phyloP scores from a whole-genome alignment of 2,888 invertebrate species.

The Ferdinandea cuprea region DNA sequence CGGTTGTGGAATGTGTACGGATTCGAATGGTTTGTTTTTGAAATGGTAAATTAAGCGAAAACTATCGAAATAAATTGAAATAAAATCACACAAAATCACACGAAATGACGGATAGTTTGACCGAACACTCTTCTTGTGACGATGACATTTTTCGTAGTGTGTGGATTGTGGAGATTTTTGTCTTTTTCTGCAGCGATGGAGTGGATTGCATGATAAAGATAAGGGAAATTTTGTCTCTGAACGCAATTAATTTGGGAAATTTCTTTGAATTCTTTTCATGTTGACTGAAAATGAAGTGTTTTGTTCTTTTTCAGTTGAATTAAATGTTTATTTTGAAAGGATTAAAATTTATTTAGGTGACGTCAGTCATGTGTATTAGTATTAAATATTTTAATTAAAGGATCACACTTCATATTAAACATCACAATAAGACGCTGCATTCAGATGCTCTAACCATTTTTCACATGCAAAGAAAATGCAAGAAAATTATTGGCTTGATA shows the following conservation, averaged over 20 bases:
- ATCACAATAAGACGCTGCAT: too few relatives aligned
- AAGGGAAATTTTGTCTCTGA: constrained; percentile 55
- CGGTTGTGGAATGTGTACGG: constrained; percentile 59
- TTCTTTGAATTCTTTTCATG: constrained; percentile 18
- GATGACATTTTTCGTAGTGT: constrained; percentile 76
- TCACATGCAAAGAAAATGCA: too few relatives aligned
- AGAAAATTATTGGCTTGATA: too few relatives aligned
- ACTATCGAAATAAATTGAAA: constrained; percentile 71
- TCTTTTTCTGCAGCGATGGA: constrained; percentile 7
- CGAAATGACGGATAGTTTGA: constrained; percentile 74
- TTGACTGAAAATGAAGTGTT: background rate
- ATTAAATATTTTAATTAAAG: too few relatives aligned
- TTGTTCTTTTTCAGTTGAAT: too few relatives aligned
- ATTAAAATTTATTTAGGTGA: too few relatives aligned
- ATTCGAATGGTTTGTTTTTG: constrained; percentile 51
- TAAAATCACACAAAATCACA: constrained; percentile 76
- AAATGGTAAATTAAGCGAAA: constrained; percentile 66
- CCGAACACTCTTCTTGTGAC: constrained; percentile 76
- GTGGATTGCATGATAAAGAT: constrained; percentile 34
- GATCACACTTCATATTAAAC: too few relatives aligned
- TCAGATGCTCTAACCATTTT: too few relatives aligned
- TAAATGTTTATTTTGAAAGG: too few relatives aligned
- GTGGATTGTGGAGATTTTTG: constrained; percentile 53
- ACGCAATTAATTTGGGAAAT: background rate
- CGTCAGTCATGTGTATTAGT: too few relatives aligned